Evolutionary conservation across 2,113 vertebrate genomes (phyloP), one percentile per base, ranked within the genome.

Genomic region (Pungitius pungitius): DNA sequence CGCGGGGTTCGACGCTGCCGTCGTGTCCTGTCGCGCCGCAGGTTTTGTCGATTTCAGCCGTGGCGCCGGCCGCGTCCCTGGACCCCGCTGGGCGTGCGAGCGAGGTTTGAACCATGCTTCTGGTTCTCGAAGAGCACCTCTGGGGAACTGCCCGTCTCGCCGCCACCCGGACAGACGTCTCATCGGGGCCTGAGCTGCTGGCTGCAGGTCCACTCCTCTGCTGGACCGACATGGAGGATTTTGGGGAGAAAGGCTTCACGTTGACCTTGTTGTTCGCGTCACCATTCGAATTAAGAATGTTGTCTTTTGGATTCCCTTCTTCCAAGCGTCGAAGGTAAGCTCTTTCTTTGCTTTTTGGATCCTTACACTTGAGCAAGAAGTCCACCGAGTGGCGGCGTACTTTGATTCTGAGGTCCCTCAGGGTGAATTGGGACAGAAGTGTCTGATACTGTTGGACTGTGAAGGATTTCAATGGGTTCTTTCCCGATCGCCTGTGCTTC

Each of bases 381-480:
- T 93, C 91, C 77, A 92, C 56, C 0, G 88, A 87, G 89, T 93
- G 94, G 78, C 82, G 91, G 51, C 87, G 90, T 47, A 95, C 76
- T 82, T 83, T 78, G 69, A 95, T 71, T 17, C 77, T 81, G 0
- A 93, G 78, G 64, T 94, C 89, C 45, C 78, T 92, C 20, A 94
- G 83, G 20, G 80, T 42, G 17, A 90, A 78, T n/a, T 87, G 78
- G 55, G 89, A 90, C 59, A 81, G 24, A 27, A 78, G 77, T 1
- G 83, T 65, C 49, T 70, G n/a, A 27, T 13, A 24, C 37, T 64
- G 80, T 37, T 85, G 85, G 24, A 11, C 52, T 2, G 77, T 30
- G 27, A 70, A 65, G 51, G 67, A 58, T 7, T 81, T 85, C 20
- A 80, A 37, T 6, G 58, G 73, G 4, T 58, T 84, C 60, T 86